These are phyloP conservation scores for Anarhynchus alexandrinus DNA, from an alignment of 2,113 vertebrate genomes.

Conservation along the genomic window DNA sequence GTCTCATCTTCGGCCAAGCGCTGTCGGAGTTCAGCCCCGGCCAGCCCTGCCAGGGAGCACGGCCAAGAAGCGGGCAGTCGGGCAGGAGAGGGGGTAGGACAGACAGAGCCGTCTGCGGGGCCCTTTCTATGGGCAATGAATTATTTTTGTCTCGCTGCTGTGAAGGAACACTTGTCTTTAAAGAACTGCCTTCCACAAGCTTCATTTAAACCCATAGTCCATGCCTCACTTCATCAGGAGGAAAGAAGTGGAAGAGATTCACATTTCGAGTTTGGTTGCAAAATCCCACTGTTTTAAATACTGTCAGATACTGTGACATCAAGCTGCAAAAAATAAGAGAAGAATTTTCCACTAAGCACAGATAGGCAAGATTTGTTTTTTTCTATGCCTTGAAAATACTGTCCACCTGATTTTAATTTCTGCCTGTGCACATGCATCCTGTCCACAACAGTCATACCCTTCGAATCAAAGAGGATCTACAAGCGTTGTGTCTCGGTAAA, in stretches of 20 bases:
- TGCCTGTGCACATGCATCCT: not conserved
- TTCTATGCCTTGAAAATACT: not conserved
- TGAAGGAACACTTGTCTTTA: not conserved
- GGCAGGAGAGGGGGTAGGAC: not conserved
- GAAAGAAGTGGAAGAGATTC: not conserved
- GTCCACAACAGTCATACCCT: not conserved
- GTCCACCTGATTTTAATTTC: not conserved
- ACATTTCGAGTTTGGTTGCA: not conserved
- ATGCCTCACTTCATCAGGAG: not conserved
- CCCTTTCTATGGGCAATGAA: not conserved
- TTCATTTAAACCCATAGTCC: not conserved
- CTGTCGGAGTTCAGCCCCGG: accelerated
- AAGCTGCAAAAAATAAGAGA: not conserved
- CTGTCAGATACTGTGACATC: not conserved
- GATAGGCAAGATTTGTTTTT: not conserved
- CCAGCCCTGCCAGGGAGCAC: not conserved
- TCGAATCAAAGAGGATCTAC: not conserved
- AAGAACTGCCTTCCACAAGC: not conserved
- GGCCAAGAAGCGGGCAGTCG: not conserved
- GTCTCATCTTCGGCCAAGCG: not conserved
- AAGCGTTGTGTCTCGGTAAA: accelerated
- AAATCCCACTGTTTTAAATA: not conserved
- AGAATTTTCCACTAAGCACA: not conserved
- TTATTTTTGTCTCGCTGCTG: not conserved
- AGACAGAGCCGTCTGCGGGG: not conserved